Base-by-base conservation (phyloP, 2,797 vertebrate genomes). In the Melanotaenia trifasciata region DNA sequence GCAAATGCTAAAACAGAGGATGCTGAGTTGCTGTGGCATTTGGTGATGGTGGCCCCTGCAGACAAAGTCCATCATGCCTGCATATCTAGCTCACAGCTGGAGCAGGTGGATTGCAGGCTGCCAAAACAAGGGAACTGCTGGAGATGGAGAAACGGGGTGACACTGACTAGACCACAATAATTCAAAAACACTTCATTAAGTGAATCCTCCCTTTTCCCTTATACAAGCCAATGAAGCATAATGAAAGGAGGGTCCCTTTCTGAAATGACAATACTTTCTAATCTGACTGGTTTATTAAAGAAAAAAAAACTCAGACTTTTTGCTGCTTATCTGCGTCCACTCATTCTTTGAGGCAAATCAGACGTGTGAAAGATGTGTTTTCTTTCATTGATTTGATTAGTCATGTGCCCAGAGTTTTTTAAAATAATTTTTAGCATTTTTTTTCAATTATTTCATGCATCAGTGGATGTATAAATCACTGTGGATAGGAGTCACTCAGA, bases 31-130 rank as follows among this genome's bases (percentile, higher is more conserved):
- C 69, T 57, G 32, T 85, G 87, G 82, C 86, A 79, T 87, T 85
- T 74, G 66, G 84, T 77, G 40, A 73, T 81, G 70, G 73, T 76
- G 71, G 77, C 68, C 73, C 83, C 78, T 58, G 66, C 35, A 53
- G 85, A 90, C 4, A 8, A 67, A 75, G 79, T 65, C 60, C 66
- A 75, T 76, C 69, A 36, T 67, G 58, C 64, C 82, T 88, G 77
- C 83, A 89, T 83, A 88, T 89, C 79, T 76, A 85, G 63, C 79
- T 81, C 72, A 79, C 76, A 89, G 80, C 86, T 83, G 81, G 69
- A 77, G 67, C 83, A 87, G 86, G 75, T 87, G 82, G 87, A 87
- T 83, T 67, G 59, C 68, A 76, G 74, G 61, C 70, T 78, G 84
- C 70, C 67, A 82, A 62, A 68, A 67, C 76, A 66, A 64, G 50